phyloP scores from a whole-genome alignment of 2,113 vertebrate genomes.

The Oncorhynchus clarkii region DNA sequence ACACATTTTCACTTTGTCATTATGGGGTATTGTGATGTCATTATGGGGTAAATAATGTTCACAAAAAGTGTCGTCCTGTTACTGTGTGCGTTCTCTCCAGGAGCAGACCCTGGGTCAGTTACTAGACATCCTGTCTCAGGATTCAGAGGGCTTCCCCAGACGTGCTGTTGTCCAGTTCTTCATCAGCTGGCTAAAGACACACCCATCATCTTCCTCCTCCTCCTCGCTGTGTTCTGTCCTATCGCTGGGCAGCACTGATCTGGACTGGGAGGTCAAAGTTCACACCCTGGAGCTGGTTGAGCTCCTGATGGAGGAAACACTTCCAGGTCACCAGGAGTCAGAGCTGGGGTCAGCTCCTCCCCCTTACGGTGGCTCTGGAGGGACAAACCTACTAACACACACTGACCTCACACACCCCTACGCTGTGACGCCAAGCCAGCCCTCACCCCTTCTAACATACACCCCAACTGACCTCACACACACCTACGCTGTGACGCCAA shows the following conservation, averaged over 20 bases:
- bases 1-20: too few relatives aligned
- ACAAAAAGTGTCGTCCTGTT: neutral
- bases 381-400: constrained; percentile 1
- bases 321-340: constrained; percentile 26
- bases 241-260: constrained; percentile 71
- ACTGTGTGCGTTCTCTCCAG: neutral
- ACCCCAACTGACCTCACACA: too few relatives aligned
- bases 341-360: neutral
- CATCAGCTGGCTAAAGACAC: constrained; percentile 74
- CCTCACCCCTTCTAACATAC: neutral
- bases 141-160: constrained; percentile 86
- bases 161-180: constrained; percentile 84
- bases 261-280: constrained; percentile 95
- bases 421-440: constrained; percentile 21
- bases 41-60: too few relatives aligned
- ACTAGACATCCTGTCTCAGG: constrained; percentile 78
- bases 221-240: constrained; percentile 72
- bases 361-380: neutral
- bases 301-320: constrained; percentile 65
- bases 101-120: constrained; percentile 51
- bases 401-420: constrained; percentile 42
- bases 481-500: constrained; percentile 15
- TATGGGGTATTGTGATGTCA: too few relatives aligned
- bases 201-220: constrained; percentile 29
- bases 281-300: constrained; percentile 80